Evolutionary conservation across 2,797 vertebrate genomes (phyloP).

Genomic region (Phoebastria nigripes): DNA sequence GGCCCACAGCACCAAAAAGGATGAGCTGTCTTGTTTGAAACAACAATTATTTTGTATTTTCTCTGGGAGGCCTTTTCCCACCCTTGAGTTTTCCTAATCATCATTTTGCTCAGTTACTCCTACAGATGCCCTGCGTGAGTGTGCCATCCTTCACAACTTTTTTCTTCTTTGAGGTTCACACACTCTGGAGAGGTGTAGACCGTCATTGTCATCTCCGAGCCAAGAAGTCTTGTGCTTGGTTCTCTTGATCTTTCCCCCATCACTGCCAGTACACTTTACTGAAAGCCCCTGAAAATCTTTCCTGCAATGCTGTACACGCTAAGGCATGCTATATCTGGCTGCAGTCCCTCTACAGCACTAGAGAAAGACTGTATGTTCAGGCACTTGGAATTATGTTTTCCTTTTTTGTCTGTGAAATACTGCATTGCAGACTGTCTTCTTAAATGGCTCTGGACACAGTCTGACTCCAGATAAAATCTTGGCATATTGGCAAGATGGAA

Average conservation of each 20-base stretch:
- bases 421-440: slow-evolving; percentile 1
- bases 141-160: background rate
- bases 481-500: background rate
- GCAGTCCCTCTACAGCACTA: background rate
- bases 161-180: background rate
- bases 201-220: background rate
- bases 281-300: background rate
- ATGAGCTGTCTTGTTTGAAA: background rate
- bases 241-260: background rate
- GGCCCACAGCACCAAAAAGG: background rate
- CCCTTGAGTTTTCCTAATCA: background rate
- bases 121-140: background rate
- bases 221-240: background rate
- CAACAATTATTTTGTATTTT: background rate
- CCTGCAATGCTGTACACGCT: background rate
- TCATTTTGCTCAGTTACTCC: background rate
- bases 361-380: background rate
- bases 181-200: background rate
- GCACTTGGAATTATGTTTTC: background rate
- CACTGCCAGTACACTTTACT: background rate
- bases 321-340: background rate
- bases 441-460: background rate
- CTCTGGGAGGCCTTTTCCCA: background rate
- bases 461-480: background rate
- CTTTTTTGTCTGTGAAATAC: background rate